phyloP scores from a whole-genome alignment of 2,888 invertebrate species.

The Dastarcus helophoroides region DNA sequence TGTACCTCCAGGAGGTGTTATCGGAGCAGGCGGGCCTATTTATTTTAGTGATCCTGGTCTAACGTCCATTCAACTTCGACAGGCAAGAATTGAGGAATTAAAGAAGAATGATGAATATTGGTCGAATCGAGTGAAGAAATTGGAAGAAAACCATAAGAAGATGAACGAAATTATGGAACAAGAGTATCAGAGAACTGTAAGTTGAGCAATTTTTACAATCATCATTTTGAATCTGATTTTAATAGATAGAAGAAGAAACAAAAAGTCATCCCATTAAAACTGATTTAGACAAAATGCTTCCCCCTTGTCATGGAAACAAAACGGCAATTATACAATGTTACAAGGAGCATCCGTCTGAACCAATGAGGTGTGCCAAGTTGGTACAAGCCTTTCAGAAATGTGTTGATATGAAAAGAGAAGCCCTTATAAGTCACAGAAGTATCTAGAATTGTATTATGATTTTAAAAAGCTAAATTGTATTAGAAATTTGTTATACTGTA shows the following conservation, averaged over 20 bases:
- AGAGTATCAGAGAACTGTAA: constrained; percentile 46
- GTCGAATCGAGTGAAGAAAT: constrained; percentile 42
- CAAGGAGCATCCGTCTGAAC: constrained; percentile 45
- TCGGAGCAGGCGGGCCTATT: constrained; percentile 12
- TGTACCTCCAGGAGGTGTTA: constrained; percentile 4
- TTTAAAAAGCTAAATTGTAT: too few relatives aligned
- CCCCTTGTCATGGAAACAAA: constrained; percentile 45
- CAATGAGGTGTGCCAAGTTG: constrained; percentile 47
- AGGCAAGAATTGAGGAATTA: constrained; percentile 47
- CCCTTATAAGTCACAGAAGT: too few relatives aligned
- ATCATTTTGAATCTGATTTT: neutral
- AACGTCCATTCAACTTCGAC: constrained; percentile 36
- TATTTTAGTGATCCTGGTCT: constrained; percentile 31
- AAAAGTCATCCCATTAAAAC: constrained; percentile 8
- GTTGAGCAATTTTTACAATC: constrained; percentile 11
- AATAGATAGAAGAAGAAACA: constrained; percentile 10
- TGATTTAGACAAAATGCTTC: constrained; percentile 20
- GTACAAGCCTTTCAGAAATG: constrained; percentile 51
- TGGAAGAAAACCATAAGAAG: constrained; percentile 45
- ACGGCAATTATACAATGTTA: constrained; percentile 49
- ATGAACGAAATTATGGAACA: constrained; percentile 45
- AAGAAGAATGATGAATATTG: constrained; percentile 49
- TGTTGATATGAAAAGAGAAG: constrained; percentile 47
- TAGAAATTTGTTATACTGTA: too few relatives aligned
- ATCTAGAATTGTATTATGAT: too few relatives aligned